These are phyloP conservation scores for Apaloderma vittatum DNA, from an alignment of 2,113 vertebrate species.

Conservation along the genomic window DNA sequence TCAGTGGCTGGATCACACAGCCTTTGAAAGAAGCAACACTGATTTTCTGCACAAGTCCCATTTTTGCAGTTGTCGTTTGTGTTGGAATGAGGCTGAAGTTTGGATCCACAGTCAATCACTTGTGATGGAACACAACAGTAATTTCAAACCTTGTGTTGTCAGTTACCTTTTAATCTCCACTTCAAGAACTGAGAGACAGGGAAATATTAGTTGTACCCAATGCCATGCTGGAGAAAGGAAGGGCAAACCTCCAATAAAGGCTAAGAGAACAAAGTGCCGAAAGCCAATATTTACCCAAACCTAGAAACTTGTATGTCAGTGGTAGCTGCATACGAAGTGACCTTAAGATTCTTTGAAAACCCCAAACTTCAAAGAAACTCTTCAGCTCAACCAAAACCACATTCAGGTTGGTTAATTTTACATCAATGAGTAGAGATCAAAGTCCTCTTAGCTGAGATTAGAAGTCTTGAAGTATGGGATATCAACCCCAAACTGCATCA, in stretches of 20 bases:
- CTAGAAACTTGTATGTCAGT: not conserved
- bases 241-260: not conserved
- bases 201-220: not conserved
- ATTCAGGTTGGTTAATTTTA: constrained; percentile 14
- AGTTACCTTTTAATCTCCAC: not conserved
- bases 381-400: not conserved
- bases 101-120: not conserved
- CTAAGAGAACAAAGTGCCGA: not conserved
- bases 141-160: not conserved
- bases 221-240: not conserved
- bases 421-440: constrained; percentile 1
- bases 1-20: not conserved
- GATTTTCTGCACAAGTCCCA: not conserved
- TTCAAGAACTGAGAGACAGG: not conserved
- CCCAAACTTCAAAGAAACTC: not conserved
- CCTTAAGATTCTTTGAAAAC: constrained; percentile 13
- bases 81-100: not conserved
- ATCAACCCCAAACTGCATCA: not conserved
- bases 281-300: not conserved
- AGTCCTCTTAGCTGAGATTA: not conserved
- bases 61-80: not conserved
- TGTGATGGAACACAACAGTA: not conserved
- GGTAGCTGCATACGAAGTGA: not conserved
- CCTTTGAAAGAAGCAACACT: not conserved
- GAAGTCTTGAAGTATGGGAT: not conserved